Evolutionary conservation across 2,797 vertebrate species (phyloP), one percentile per base, ranked within the genome.

Genomic region (Neopelma chrysocephalum): DNA sequence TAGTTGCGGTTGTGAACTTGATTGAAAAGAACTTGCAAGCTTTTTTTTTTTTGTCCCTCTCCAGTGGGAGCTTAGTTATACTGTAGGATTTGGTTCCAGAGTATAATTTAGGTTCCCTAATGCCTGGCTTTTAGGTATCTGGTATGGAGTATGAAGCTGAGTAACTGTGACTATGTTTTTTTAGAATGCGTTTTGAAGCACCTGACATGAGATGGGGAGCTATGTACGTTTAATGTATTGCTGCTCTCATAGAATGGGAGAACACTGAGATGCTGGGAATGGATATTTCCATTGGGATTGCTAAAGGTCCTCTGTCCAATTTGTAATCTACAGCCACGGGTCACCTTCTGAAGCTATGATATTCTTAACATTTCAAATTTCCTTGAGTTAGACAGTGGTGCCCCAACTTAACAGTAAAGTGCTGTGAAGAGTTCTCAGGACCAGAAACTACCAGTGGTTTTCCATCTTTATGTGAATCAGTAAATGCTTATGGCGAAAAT

Each of bases 1-100:
- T 79, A 42, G 40, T 32, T 89, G 69, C 40, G 34, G 25, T 47
- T 89, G n/a, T 78, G 80, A 90, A 56, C 58, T 82, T 92, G 43
- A 29, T 19, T 91, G 73, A 88, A 91, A 82, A 89, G 77, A 88
- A 58, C 40, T 82, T 76, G 73, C 43, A 88, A 90, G 61, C 68
- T 47, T 45, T 51, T 38, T 56, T 50, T 56, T 27, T 54, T 17
- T 7, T 0, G 0, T 3, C 5, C 6, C 2, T 15, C 8, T 27
- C 2, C 36, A 34, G 23, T 56, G 17, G n/a, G 45, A 72, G 27
- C 19, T 84, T 89, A 69, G 64, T 73, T 76, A 17, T 4, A 6
- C 20, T 66, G n/a, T 43, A 79, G 66, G 20, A 29, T 87, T 85
- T 72, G 29, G 5, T 89, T 87, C 38, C 40, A 25, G 7, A 11